A percentile compares a stretch with the other conserved stretches of the same genome.
phyloP scores from a whole-genome alignment of 2,113 vertebrate genomes.

The Rhabdomys dilectus region DNA sequence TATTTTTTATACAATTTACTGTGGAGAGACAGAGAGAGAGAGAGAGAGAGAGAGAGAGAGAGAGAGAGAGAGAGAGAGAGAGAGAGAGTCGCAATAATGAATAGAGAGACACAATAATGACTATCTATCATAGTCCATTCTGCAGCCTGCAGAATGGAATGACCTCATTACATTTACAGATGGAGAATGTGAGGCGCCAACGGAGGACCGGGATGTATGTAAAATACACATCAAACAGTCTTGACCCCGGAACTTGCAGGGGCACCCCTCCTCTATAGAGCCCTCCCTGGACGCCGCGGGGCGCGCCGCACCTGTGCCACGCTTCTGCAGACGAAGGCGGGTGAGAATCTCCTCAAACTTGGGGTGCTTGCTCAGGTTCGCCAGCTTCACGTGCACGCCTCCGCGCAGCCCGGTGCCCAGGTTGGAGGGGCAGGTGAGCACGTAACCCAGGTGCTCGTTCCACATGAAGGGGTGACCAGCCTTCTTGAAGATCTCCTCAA shows the following conservation, averaged over 20 bases:
- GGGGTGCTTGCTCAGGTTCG: slow-evolving; percentile 95
- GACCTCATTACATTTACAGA: not conserved
- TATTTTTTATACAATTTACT: too few species aligned
- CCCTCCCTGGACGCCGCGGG: not conserved
- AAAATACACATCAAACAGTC: not conserved
- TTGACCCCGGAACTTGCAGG: not conserved
- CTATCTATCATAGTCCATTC: too few species aligned
- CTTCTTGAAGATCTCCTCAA: slow-evolving; percentile 96
- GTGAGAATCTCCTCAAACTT: slow-evolving; percentile 96
- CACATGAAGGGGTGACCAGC: slow-evolving; percentile 96
- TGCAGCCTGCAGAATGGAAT: not conserved
- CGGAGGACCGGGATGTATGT: not conserved
- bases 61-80: too few species aligned
- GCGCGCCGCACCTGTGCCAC: slow-evolving; percentile 92
- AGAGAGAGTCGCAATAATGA: not conserved
- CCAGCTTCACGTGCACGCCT: slow-evolving; percentile 94
- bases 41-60: too few species aligned
- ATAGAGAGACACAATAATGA: too few species aligned
- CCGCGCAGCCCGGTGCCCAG: slow-evolving; percentile 96
- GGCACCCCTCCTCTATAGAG: not conserved
- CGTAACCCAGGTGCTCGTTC: slow-evolving; percentile 95
- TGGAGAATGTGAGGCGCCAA: not conserved
- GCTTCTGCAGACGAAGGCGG: slow-evolving; percentile 96
- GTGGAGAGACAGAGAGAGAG: too few species aligned
- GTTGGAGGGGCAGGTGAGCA: slow-evolving; percentile 97